A percentile compares a stretch with the other conserved stretches of the same genome.
These are phyloP conservation scores for Athrips mouffetella DNA, from an alignment of 2,888 invertebrate genomes.

Conservation along the genomic window DNA sequence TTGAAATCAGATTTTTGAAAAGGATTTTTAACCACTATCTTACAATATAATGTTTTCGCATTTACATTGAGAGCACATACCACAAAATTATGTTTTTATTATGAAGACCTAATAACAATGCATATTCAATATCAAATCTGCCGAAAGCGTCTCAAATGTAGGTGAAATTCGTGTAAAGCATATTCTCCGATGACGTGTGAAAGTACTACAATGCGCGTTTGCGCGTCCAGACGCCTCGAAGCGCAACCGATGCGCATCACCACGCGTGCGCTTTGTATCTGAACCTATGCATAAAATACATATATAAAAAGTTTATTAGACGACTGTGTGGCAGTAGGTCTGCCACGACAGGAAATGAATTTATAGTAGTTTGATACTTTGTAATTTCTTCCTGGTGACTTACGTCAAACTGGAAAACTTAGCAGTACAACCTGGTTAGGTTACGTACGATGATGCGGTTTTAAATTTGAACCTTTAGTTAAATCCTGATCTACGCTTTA, in stretches of 20 bases:
- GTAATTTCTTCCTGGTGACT: not conserved
- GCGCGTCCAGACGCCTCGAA: constrained; percentile 41
- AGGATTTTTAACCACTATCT: too few species aligned
- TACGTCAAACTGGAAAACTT: too few species aligned
- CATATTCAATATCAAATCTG: not conserved
- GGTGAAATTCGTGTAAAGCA: constrained; percentile 48
- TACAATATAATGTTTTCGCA: too few species aligned
- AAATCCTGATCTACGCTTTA: too few species aligned
- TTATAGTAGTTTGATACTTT: not conserved
- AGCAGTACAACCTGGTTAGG: too few species aligned
- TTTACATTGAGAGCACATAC: too few species aligned
- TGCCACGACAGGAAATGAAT: constrained; percentile 2
- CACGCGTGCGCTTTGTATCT: constrained; percentile 35
- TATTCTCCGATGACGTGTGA: constrained; percentile 52
- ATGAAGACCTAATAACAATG: too few species aligned
- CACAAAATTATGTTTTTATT: too few species aligned
- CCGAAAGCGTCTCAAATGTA: constrained; percentile 35
- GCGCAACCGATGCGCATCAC: constrained; percentile 56
- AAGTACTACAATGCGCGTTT: constrained; percentile 48
- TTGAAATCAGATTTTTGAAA: too few species aligned
- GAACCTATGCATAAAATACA: constrained; percentile 21
- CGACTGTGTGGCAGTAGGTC: constrained; percentile 1
- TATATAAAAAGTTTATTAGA: constrained; percentile 2
- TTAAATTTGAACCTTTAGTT: too few species aligned
- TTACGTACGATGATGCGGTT: too few species aligned